A percentile compares a stretch with the other conserved stretches of the same genome.
Conservation (phyloP, 2,797 vertebrate species). For the Nyctibius grandis region DNA sequence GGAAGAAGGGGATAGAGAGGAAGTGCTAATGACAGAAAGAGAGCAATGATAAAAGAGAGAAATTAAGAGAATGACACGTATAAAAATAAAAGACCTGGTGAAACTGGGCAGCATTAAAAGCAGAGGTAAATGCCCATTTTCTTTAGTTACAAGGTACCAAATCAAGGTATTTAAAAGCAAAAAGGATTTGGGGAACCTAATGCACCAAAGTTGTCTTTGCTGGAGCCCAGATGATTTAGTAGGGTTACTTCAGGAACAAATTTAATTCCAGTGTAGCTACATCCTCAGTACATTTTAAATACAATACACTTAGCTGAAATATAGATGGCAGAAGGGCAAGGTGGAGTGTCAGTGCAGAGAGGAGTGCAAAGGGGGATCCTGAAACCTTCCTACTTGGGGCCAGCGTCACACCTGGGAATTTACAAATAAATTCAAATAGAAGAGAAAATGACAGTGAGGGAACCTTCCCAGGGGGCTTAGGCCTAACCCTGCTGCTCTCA, state of each 20-base stretch:
- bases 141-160: not conserved
- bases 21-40: not conserved
- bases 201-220: not conserved
- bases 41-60: not conserved
- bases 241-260: not conserved
- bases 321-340: not conserved
- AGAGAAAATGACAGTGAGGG: not conserved
- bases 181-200: not conserved
- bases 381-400: not conserved
- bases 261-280: not conserved
- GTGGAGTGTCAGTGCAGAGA: not conserved
- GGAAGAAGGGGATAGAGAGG: not conserved
- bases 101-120: not conserved
- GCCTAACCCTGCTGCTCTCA: not conserved
- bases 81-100: not conserved
- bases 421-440: not conserved
- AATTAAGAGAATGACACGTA: not conserved
- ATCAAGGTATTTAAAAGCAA: not conserved
- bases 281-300: not conserved
- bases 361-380: not conserved
- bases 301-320: not conserved
- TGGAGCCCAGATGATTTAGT: not conserved
- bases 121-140: not conserved
- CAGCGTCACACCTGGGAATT: not conserved
- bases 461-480: not conserved